Evolutionary conservation across 2,797 vertebrate species (phyloP), one percentile per base, ranked within the genome.

Genomic region (Chromis chromis): DNA sequence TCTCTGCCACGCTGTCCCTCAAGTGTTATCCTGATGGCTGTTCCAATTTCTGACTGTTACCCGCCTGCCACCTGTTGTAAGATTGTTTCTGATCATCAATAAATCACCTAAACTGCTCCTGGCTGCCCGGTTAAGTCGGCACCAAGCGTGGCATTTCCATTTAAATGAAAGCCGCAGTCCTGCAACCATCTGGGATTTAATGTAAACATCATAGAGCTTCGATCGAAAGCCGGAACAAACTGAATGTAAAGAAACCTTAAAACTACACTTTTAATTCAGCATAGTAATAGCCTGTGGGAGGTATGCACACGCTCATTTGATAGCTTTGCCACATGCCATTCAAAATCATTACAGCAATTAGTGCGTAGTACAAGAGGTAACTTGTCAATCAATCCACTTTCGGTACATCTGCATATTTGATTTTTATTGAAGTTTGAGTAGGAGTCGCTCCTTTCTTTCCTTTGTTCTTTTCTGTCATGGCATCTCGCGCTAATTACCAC

Each of bases 401-500:
- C 21, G 27, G 24, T 40, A 16, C 58, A 66, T 86, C 64, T 53
- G 7, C 65, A 63, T 65, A 22, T 82, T 81, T 69, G 65, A 81
- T 74, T 55, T 66, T 44, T 31, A 24, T 19, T 74, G 54, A 79
- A 63, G 58, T 77, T 69, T 73, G 73, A 78, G 83, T 85, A 57
- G 89, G 84, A 81, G 88, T 59, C 21, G 31, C 1, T 19, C 46
- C 68, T 76, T 58, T 59, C 16, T 65, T 44, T 24, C 52, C 56
- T 52, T 78, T 86, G 63, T 84, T 83, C 53, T 36, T 69, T 54
- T 55, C 70, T 65, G 31, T 61, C 19, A 10, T 64, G 13, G 36
- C 70, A 68, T 40, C 25, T 83, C 21, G 42, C 71, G 79, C 67
- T 89, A 86, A 90, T 90, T 84, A 85, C 21, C n/a, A 3, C 66